A percentile compares a stretch with the other conserved stretches of the same genome.
Conservation (phyloP, 2,888 invertebrate species). For the Xylophagus ater region DNA sequence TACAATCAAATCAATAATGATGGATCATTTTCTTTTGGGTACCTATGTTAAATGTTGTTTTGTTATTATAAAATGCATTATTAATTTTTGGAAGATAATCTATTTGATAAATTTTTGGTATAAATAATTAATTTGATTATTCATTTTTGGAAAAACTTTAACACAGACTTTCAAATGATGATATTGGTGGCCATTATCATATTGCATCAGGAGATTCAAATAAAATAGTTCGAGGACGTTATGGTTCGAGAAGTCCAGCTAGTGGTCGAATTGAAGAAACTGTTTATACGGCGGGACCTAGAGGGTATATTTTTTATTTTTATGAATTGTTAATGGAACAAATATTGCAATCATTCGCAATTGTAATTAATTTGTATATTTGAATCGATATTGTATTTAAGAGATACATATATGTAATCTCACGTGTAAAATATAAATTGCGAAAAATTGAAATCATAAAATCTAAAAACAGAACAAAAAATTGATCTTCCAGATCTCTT, state of each 20-base stretch:
- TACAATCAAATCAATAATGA: slow-evolving; percentile 57
- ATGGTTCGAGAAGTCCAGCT: slow-evolving; percentile 61
- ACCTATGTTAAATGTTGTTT: slow-evolving; percentile 13
- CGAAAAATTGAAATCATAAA: no score
- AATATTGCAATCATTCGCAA: slow-evolving; percentile 5
- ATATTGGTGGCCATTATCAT: slow-evolving; percentile 61
- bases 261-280: slow-evolving; percentile 58
- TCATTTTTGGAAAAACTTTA: background rate
- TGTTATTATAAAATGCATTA: background rate
- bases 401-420: no score
- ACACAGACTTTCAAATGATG: slow-evolving; percentile 45
- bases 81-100: background rate
- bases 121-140: background rate
- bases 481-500: no score
- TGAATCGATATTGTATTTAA: no score
- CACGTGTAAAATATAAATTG: no score
- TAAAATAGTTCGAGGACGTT: slow-evolving; percentile 57
- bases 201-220: slow-evolving; percentile 51
- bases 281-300: slow-evolving; percentile 62
- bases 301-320: slow-evolving; percentile 50
- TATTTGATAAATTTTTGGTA: background rate
- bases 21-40: slow-evolving; percentile 67
- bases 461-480: no score
- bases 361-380: slow-evolving; percentile 5
- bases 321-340: slow-evolving; percentile 9